Base-by-base conservation (phyloP, 2,888 invertebrate species). In the Leptinotarsa juncta region DNA sequence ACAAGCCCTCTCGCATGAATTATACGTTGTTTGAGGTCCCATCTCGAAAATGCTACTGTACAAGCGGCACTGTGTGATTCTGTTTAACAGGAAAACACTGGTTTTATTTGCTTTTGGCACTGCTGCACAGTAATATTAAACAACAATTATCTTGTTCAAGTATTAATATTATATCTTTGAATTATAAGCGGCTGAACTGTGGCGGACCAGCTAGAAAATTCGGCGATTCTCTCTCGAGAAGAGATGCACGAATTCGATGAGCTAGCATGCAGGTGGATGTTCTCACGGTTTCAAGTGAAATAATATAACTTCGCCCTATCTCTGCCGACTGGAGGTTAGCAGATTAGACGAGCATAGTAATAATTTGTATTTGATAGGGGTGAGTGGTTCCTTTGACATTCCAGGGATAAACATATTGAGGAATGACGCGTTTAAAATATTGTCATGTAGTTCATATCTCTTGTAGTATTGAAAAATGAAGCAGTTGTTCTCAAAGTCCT, bases 151-250 rank as follows among this genome's bases (percentile, higher is more conserved):
- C 83, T 84, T 81, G 83, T 82, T 82, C 82, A 83, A 83, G 84
- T 84, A 84, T 85, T 84, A 84, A 84, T 84, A 84, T 84, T 82
- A 81, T 84, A 83, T 83, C 82, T 84, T 83, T 83, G 82, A 84
- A 83, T 82, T 83, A 82, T 80, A 82, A 81, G 82, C 81, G 72
- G 82, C 81, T 82, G 82, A 82, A 81, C 78, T 78, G 73, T 79
- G 81, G 82, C 79, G 68, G 80, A 20, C 71, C 72, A 53, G 15
- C 20, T 68, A 5, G 12, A 16, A 4, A 18, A 55, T 51, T 32
- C 16, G 51, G 5, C n/a, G 23, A 15, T 69, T 48, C 48, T 57
- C 20, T 7, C 3, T 18, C 0, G 50, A 49, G 5, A 66, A 55
- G 53, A 70, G 51, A 80, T 48, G 49, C 74, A 81, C 75, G 78